Base-by-base conservation (phyloP, 2,113 vertebrate species). In the Indri indri region DNA sequence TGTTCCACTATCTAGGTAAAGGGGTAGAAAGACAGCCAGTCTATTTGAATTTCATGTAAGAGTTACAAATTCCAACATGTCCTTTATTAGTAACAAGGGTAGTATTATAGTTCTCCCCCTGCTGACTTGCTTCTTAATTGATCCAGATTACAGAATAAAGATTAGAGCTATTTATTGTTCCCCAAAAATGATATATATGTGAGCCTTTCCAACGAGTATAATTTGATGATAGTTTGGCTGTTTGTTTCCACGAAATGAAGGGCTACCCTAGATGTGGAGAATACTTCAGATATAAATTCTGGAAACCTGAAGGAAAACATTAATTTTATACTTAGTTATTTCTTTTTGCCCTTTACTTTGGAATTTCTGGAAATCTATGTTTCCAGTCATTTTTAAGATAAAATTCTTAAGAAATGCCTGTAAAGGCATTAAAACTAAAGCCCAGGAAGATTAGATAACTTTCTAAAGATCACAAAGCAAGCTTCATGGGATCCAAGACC, bases 271-370 rank as follows among this genome's bases (percentile, higher is more conserved):
- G 6, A 81, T 34, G 12, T 37, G 6, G 13, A 88, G 54, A 87
- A 90, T 50, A 88, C 25, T 80, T 94, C 65, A 94, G 27, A 86
- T 13, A 74, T 27, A 88, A 95, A 91, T 22, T 16, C 25, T 89
- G 22, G 17, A 73, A 93, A 86, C 12, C 34, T 76, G 40, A 85
- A 86, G 34, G 54, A 70, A 86, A 96, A 47, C 12, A 89, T 10
- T n/a, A n/a, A 81, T 8, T n/a, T 86, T 6, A 27, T 25, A 68
- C 65, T 50, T 40, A 93, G 40, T 2, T 25, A 93, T 79, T 95
- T 65, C 42, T 88, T 52, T 84, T 86, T 84, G 0, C 45, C 13
- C 5, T 81, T 91, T 91, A 25, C 42, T 88, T 93, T 88, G 59
- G 7, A 42, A 12, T 96, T 86, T 79, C 91, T 92, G 68, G 32